Evolutionary conservation across 1,140 invertebrate species (phyloP).

Genomic region (Acromyrmex echinatior): DNA sequence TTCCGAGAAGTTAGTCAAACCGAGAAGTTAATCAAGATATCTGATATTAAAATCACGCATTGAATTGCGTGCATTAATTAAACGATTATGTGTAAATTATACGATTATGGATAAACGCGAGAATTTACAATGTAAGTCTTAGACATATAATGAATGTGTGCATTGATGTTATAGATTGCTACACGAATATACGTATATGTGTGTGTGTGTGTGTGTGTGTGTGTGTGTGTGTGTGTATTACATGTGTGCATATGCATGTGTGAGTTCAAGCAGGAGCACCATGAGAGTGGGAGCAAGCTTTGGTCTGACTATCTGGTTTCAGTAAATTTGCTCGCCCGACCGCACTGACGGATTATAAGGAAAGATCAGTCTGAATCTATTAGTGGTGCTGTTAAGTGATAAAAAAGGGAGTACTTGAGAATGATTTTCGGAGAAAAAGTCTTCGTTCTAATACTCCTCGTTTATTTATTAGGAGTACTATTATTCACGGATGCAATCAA

Average conservation of each 20-base stretch:
- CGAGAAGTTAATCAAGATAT: background rate
- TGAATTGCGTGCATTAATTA: background rate
- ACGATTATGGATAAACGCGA: background rate
- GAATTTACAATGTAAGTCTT: slow-evolving; percentile 71
- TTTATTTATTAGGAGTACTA: slow-evolving; percentile 33
- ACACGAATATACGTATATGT: slow-evolving; percentile 10
- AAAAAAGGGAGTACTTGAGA: slow-evolving; percentile 67
- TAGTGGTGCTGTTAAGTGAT: slow-evolving; percentile 79
- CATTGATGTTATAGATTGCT: slow-evolving; percentile 69
- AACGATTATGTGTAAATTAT: background rate
- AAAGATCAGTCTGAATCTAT: slow-evolving; percentile 79
- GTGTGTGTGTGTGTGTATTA: background rate
- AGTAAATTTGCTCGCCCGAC: slow-evolving; percentile 76
- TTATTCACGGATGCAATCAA: slow-evolving; percentile 20
- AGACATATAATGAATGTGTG: slow-evolving; percentile 71
- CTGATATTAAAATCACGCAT: slow-evolving; percentile 19
- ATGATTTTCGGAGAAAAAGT: slow-evolving; percentile 74
- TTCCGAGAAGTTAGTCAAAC: background rate
- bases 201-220: background rate
- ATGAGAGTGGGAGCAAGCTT: slow-evolving; percentile 80
- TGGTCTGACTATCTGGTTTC: slow-evolving; percentile 75
- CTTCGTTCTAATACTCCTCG: slow-evolving; percentile 53
- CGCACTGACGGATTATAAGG: slow-evolving; percentile 49
- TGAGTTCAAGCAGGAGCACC: slow-evolving; percentile 69
- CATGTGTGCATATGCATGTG: slow-evolving; percentile 1